Conservation (phyloP, 2,888 invertebrate genomes). For the Mechanitis messenoides region DNA sequence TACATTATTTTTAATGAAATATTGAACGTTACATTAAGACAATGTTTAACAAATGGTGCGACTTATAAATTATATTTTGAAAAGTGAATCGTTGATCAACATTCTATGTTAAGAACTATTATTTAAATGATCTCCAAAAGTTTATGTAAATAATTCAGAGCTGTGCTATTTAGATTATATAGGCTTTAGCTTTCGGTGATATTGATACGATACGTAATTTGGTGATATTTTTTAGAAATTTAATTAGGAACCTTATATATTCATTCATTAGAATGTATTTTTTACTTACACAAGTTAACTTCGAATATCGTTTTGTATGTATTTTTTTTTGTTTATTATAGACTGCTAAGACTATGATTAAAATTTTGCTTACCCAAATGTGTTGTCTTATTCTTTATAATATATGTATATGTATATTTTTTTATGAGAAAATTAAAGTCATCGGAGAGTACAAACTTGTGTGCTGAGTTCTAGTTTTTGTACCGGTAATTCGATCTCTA, state of each 20-base stretch:
- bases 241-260: constrained; percentile 53
- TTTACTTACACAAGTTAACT: constrained; percentile 51
- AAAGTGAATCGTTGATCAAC: constrained; percentile 1
- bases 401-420: too few species aligned
- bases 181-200: constrained; percentile 60
- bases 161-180: constrained; percentile 36
- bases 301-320: constrained; percentile 53
- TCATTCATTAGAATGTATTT: constrained; percentile 37
- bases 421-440: too few species aligned
- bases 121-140: constrained; percentile 61
- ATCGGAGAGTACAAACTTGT: too few species aligned
- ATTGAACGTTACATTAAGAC: background rate
- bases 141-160: constrained; percentile 47
- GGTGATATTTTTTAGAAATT: constrained; percentile 68
- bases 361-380: constrained; percentile 47
- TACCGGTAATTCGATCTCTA: too few species aligned
- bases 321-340: constrained; percentile 52
- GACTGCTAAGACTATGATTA: constrained; percentile 52
- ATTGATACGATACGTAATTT: constrained; percentile 69
- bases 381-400: constrained; percentile 9
- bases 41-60: constrained; percentile 3
- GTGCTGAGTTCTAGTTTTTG: too few species aligned
- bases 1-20: constrained; percentile 13
- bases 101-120: constrained; percentile 34
- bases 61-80: background rate